Evolutionary conservation across 2,888 invertebrate genomes (phyloP).

Genomic region (Melanostoma scalare): DNA sequence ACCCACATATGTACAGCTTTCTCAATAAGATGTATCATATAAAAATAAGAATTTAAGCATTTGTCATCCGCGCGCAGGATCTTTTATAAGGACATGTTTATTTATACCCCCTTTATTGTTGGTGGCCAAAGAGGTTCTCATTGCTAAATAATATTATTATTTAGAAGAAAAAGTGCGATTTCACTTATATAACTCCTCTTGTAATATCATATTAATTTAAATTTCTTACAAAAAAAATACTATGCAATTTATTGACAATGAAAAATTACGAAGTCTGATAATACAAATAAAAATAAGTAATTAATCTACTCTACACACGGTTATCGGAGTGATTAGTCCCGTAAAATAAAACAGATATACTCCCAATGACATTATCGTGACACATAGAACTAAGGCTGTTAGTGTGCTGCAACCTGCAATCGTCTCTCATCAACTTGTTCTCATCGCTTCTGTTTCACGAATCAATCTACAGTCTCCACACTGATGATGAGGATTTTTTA

Average conservation of each 20-base stretch:
- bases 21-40: constrained; percentile 14
- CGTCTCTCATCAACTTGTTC: constrained; percentile 2
- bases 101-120: no score
- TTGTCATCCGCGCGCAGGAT: no score
- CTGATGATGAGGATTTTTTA: constrained; percentile 62
- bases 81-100: no score
- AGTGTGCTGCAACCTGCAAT: not conserved
- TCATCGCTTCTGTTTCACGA: not conserved
- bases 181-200: no score
- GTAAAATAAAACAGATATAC: constrained; percentile 33
- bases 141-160: no score
- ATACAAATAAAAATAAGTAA: constrained; percentile 57
- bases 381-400: not conserved
- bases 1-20: not conserved
- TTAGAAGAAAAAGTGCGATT: no score
- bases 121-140: no score
- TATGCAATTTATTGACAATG: no score
- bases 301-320: constrained; percentile 19
- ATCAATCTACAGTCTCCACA: not conserved
- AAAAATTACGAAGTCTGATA: constrained; percentile 48
- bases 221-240: no score
- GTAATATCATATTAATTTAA: no score
- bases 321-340: constrained; percentile 19
- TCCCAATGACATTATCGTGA: constrained; percentile 34
- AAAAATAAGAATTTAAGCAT: not conserved